Evolutionary conservation across 2,888 invertebrate species (phyloP), one percentile per base, ranked within the genome.

Genomic region (Eristalis arbustorum): DNA sequence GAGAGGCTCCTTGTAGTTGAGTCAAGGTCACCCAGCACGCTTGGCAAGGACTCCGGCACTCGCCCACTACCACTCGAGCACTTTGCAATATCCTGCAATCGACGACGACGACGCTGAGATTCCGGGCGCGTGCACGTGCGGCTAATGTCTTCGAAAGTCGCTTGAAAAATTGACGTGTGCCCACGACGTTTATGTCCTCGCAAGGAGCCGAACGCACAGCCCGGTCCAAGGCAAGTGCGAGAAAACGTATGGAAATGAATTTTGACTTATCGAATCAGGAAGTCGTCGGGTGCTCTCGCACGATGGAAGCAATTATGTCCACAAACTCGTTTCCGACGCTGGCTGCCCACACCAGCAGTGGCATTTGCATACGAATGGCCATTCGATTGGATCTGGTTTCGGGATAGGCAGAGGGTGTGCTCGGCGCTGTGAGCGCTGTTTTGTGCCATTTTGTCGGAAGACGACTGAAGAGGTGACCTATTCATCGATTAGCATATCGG

Each of bases 241-340:
- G 61, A 72, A 31, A 40, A 63, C 49, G 18, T 63, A 72, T 72
- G 62, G 28, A 42, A 42, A 72, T 72, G 14, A 31, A 63, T 23
- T 34, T 31, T 6, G 34, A 73, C 18, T 56, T 73, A 64, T 73
- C 73, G 73, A 73, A 73, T 23, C 63, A 63, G 63, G 63, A 73
- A 56, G 23, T 64, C 22, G 23, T 40, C n/a, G 11, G 37, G 2
- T 18, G 18, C 22, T 31, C 56, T 73, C 64, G 73, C 73, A 56
- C 64, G 72, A 73, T 63, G 34, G 34, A 34, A 31, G 34, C 63
- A 22, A 71, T 40, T 61, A 61, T 25, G 28, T 25, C 23, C 31
- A 62, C 56, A 75, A 75, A 75, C 74, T 66, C 14, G 74, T 75
- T 75, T 59, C 56, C 49, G 49, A 49, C n/a, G 49, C 3, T 18